phyloP scores from a whole-genome alignment of 2,888 invertebrate species.

The Bimastos eiseni region DNA sequence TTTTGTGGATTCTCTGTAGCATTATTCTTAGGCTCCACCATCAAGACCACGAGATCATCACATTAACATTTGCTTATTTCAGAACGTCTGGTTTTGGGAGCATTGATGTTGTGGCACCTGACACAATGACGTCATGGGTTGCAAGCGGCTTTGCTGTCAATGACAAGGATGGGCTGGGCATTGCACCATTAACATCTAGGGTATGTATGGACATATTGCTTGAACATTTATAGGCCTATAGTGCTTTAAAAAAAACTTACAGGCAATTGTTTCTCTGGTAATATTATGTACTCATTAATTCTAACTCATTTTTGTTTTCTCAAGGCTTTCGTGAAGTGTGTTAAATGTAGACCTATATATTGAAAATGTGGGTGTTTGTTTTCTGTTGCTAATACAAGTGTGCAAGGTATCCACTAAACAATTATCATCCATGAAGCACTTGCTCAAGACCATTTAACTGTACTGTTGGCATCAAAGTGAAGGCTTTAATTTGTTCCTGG shows the following conservation, averaged over 20 bases:
- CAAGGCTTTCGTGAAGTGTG: background rate
- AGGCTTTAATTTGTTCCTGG: background rate
- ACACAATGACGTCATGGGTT: slow-evolving; percentile 82
- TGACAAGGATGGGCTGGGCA: slow-evolving; percentile 75
- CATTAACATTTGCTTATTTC: slow-evolving; percentile 4
- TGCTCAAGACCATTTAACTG: background rate
- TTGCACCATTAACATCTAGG: slow-evolving; percentile 67
- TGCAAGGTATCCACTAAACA: background rate
- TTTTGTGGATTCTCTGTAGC: no score
- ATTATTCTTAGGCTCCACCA: background rate
- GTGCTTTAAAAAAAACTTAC: no score
- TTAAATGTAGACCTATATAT: background rate
- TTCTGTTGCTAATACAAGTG: background rate
- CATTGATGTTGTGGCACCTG: slow-evolving; percentile 51
- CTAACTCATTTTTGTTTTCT: background rate
- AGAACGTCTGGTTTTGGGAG: background rate
- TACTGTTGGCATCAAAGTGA: background rate
- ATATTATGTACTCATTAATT: background rate
- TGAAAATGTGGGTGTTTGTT: background rate
- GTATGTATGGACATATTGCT: background rate
- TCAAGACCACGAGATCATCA: background rate
- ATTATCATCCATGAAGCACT: background rate
- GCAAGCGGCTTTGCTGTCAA: slow-evolving; percentile 81
- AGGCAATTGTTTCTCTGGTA: no score
- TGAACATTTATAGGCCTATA: no score